Percentiles rank a stretch among this genome's conserved stretches.
These are phyloP conservation scores for Phaethornis superciliosus DNA, from an alignment of 2,113 vertebrate species.

Conservation along the genomic window DNA sequence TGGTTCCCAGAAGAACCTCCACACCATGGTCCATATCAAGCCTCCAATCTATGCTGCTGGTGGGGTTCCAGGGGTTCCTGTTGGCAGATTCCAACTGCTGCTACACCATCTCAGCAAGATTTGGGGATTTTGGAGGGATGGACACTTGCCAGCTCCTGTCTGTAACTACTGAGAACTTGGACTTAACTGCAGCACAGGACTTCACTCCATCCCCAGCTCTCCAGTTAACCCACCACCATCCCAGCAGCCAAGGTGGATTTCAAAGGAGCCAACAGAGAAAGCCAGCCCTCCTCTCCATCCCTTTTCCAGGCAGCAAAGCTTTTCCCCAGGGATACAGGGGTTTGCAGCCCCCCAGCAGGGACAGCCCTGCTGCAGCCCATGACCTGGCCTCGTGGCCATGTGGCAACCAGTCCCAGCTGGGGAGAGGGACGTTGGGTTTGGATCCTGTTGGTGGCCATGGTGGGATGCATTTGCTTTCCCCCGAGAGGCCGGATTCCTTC, in stretches of 20 bases:
- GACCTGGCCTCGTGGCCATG: background rate
- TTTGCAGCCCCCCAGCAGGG: background rate
- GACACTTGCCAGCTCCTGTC: background rate
- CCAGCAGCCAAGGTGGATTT: background rate
- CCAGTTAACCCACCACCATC: background rate
- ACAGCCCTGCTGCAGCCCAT: background rate
- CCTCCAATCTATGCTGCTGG: fast-evolving
- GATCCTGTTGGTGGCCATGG: slow-evolving; percentile 16
- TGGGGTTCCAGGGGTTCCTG: background rate
- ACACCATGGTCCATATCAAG: background rate
- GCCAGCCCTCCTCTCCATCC: background rate
- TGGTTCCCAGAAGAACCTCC: background rate
- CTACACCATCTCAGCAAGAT: background rate
- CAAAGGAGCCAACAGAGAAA: background rate
- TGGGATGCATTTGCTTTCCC: background rate
- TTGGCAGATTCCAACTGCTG: background rate
- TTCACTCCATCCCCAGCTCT: background rate
- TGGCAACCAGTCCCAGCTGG: background rate
- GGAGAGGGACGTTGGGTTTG: background rate
- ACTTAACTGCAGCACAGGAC: background rate
- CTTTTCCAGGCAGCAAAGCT: background rate
- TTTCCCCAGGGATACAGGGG: background rate
- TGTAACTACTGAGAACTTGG: background rate
- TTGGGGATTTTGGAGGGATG: background rate
- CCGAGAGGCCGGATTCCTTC: slow-evolving; percentile 39